Base-by-base conservation (phyloP, 2,888 invertebrate species). In the Cyaniris semiargus region DNA sequence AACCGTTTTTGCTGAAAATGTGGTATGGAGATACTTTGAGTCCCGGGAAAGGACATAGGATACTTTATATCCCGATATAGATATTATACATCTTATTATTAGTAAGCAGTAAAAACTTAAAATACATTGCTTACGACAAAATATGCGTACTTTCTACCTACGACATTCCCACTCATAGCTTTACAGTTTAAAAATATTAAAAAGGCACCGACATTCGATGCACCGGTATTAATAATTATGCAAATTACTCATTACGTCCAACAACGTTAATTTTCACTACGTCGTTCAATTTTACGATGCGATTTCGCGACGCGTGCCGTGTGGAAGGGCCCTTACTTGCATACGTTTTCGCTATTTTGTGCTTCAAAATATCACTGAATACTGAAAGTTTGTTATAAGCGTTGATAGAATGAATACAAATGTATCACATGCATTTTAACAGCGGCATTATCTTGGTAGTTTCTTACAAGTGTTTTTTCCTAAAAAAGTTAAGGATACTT, bases 261-360 rank as follows among this genome's bases (percentile, higher is more conserved):
- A 27, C 27, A 13, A 66, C 66, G 66, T 66, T 66, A 66, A 66
- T 66, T 66, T 66, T 66, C 66, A 66, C 6, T 27, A 31, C 66
- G 66, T 66, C 66, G 66, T 66, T 66, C 27, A 27, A 66, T 66
- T 66, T 66, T 66, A 66, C 27, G 27, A 66, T 13, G 27, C 27
- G 27, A 66, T 66, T 31, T 10, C 81, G 80, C 79, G 79, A 79
- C 80, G 80, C 77, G 82, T 79, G 81, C 80, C 81, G 82, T 81
- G 80, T 82, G 81, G 80, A 81, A 80, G 80, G 79, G 60, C 13
- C 27, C 66, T 66, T 66, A 66, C 66, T 66, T 66, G 66, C 66
- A 66, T 66, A 66, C 66, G 60, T 66, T 66, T 66, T 31, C 10
- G 27, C 15, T 66, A 15, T 23, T 60, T 60, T 66, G 66, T 27